Conservation (phyloP, 2,113 vertebrate species). For the Alouatta palliata region DNA sequence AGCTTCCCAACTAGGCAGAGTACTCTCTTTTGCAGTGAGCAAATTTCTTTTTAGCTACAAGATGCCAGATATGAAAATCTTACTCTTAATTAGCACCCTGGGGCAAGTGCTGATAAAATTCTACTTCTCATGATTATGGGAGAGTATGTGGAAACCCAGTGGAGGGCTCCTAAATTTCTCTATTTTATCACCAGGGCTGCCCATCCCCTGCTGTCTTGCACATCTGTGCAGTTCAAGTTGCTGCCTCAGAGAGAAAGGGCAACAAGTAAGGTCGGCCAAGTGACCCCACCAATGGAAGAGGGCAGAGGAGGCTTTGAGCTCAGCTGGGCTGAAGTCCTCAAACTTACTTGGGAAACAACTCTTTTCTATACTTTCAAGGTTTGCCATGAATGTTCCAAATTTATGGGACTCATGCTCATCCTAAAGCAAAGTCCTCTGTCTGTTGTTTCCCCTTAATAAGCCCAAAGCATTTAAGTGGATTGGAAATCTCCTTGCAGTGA, state of each 20-base stretch:
- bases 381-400: constrained; percentile 22
- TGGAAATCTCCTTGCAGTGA: not conserved
- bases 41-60: constrained; percentile 24
- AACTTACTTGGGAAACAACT: not conserved
- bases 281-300: not conserved
- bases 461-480: not conserved
- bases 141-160: not conserved
- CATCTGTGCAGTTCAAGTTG: constrained; percentile 21
- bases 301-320: not conserved
- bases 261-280: not conserved
- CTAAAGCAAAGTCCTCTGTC: not conserved
- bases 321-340: not conserved
- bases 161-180: not conserved
- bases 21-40: not conserved
- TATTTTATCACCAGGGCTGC: not conserved
- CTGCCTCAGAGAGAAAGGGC: not conserved
- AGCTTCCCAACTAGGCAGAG: not conserved
- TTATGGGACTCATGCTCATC: not conserved
- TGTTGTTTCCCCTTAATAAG: not conserved
- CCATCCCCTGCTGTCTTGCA: not conserved
- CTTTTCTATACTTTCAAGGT: not conserved
- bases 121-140: constrained; percentile 32
- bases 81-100: constrained; percentile 37
- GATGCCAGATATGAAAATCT: constrained; percentile 30
- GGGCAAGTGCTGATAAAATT: constrained; percentile 40